Conservation (phyloP, 2,888 invertebrate genomes). For the Aleiodes leptofemur region DNA sequence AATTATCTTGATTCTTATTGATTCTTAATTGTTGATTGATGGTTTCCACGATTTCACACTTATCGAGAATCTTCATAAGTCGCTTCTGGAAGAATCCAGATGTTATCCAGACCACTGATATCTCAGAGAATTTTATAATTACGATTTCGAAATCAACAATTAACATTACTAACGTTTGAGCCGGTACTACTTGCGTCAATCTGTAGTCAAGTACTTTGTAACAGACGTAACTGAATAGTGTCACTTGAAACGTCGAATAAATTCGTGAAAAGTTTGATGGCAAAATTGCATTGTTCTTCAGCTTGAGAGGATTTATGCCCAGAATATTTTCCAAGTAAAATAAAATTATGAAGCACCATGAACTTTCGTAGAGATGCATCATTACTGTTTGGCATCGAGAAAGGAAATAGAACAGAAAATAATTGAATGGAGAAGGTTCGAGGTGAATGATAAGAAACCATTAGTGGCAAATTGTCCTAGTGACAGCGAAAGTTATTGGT, state of each 20-base stretch:
- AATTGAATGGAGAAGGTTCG: no score
- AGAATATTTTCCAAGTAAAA: background rate
- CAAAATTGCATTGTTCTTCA: background rate
- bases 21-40: slow-evolving; percentile 1
- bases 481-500: no score
- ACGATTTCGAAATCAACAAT: slow-evolving; percentile 8
- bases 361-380: background rate
- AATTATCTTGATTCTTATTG: background rate
- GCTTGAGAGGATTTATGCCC: background rate
- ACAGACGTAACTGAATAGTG: background rate
- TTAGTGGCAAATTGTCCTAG: no score
- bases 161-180: background rate
- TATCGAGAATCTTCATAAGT: background rate
- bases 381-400: no score
- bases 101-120: background rate
- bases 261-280: background rate
- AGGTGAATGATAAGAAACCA: no score
- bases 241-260: slow-evolving; percentile 1
- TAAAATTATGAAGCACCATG: slow-evolving; percentile 1
- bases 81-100: background rate
- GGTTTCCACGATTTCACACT: background rate
- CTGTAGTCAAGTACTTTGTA: background rate
- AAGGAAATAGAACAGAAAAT: no score
- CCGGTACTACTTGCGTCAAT: background rate
- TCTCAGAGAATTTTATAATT: background rate